Evolutionary conservation across 1,140 invertebrate species (phyloP), one percentile per base, ranked within the genome.

Genomic region (Zaprionus taronus): DNA sequence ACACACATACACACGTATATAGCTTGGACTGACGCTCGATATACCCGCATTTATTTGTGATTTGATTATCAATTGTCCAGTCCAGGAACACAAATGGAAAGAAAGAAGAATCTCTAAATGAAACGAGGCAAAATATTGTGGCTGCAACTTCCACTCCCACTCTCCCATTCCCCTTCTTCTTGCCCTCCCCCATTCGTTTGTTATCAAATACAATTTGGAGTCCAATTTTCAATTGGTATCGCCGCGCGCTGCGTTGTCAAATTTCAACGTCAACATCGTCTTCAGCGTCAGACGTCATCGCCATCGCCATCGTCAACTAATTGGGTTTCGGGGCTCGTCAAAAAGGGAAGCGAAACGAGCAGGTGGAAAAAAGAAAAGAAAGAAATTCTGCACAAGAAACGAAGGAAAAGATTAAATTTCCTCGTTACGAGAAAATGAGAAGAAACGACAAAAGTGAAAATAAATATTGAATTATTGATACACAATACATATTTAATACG

Each of bases 381-480:
- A 3, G 3, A 22, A 53, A 24, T 24, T 15, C 20, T 5, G n/a
- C 15, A 7, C 26, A 28, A 56, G 51, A 56, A 56, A 56, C 26
- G 53, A 58, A 58, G 58, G 74, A 89, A 89, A 90, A 89, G 85
- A 89, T 89, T 90, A 89, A 90, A 89, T 89, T 89, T 84, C 84
- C 85, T 89, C 79, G 85, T 89, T 89, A 82, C 75, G 67, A 68
- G 69, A 77, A 79, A 73, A 82, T 72, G 77, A 82, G 47, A 68
- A 83, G 77, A 68, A 84, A 77, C 72, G 79, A 71, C 72, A 70
- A 81, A 90, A 84, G 63, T 79, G 78, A 84, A 89, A 87, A 84
- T 81, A 87, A 89, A 89, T 89, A 89, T 89, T 89, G 85, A 89
- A 90, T 89, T 89, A 89, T 89, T 84, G 81, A 87, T 89, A 87